These are phyloP conservation scores for Thyatira batis DNA, from an alignment of 2,888 invertebrate genomes.

Conservation along the genomic window DNA sequence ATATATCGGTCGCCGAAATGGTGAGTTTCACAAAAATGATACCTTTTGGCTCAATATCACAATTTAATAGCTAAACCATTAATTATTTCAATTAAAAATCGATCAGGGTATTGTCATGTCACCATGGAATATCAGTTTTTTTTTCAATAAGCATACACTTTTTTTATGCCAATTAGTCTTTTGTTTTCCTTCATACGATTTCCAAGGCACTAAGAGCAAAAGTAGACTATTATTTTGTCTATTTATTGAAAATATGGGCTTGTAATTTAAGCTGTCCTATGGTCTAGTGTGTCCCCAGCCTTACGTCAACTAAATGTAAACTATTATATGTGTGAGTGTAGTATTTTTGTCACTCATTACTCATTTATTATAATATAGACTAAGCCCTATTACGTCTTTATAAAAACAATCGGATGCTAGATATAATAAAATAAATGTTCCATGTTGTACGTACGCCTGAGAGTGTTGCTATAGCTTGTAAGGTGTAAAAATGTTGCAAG, in stretches of 20 bases:
- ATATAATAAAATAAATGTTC: conserved; percentile 42
- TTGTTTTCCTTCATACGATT: no score
- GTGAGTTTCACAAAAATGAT: background rate
- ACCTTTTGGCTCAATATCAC: conserved; percentile 33
- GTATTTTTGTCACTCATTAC: conserved; percentile 29
- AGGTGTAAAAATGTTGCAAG: conserved; percentile 60
- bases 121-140: conserved; percentile 30
- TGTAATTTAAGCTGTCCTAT: no score
- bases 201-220: background rate
- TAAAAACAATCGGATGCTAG: conserved; percentile 20
- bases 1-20: background rate
- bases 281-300: conserved; percentile 13
- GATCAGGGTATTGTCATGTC: conserved; percentile 59
- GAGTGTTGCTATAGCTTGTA: conserved; percentile 48
- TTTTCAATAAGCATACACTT: background rate
- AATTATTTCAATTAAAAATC: conserved; percentile 23
- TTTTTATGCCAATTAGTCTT: background rate
- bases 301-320: conserved; percentile 19
- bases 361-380: conserved; percentile 31
- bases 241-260: background rate
- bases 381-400: conserved; percentile 28
- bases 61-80: conserved; percentile 17
- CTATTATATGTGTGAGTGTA: conserved; percentile 30
- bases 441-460: conserved; percentile 57
- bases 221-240: background rate